Base-by-base conservation (phyloP, 2,113 vertebrate genomes). In the Python bivittatus region DNA sequence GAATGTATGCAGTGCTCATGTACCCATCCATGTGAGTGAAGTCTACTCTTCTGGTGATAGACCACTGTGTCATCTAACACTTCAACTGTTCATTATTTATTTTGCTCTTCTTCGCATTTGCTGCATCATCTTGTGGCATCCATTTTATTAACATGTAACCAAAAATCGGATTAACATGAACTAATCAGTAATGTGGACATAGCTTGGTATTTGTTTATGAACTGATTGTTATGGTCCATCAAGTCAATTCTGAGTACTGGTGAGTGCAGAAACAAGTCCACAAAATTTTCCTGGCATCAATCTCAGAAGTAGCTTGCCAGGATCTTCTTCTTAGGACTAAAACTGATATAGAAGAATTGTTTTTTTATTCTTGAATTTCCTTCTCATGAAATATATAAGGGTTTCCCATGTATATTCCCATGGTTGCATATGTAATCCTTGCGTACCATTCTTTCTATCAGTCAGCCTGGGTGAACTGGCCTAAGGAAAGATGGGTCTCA, bases 401-500 rank as follows among this genome's bases (percentile, higher is more conserved):
- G 25, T 56, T 53, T 23, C 48, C 54, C 10, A 7, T 27, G 42
- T 48, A 2, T 61, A 22, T 84, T 23, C 6, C 0, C 72, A 13
- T 5, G 0, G 1, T 48, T 48, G n/a, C 42, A 91, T 60, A 92
- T 84, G 84, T 92, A 92, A 54, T 13, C 15, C 7, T 92, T 54
- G 22, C 33, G 79, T 88, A 12, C 25, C 38, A 89, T 17, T 1
- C 4, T 42, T 94, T 90, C 91, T 91, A 72, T 7, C 33, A 91
- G 9, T 52, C 92, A 91, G 61, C 58, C 60, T 91, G 8, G 7
- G 33, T 23, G 0, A 0, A 17, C 88, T 9, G 25, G 38, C 7
- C 1, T n/a, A 29, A 93, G 23, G 20, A 96, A 97, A 96, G 96
- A 83, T 42, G 10, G 1, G 90, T 0, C 29, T 86, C 15, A 95